Percentiles rank a stretch among this genome's conserved stretches.
Evolutionary conservation across 2,888 invertebrate species (phyloP).

Genomic region (Tetheella fluctuosa): DNA sequence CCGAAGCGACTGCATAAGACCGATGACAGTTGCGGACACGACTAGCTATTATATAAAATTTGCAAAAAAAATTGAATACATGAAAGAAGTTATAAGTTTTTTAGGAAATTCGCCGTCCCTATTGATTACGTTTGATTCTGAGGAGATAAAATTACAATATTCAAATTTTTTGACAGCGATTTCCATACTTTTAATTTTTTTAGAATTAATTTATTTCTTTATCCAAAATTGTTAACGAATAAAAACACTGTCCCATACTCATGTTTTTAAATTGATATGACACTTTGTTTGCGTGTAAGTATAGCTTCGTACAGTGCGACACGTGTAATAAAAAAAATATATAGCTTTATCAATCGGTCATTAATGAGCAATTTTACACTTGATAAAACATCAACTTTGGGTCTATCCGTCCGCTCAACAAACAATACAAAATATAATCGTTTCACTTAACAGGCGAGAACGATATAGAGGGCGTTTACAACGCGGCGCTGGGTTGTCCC

Average conservation of each 20-base stretch:
- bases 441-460: constrained; percentile 64
- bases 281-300: not conserved
- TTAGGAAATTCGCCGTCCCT: not conserved
- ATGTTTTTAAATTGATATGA: not conserved
- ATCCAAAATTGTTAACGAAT: not conserved
- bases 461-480: constrained; percentile 67
- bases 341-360: no score
- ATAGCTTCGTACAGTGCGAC: constrained; percentile 13
- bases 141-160: not conserved
- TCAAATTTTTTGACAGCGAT: not conserved
- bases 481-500: constrained; percentile 32
- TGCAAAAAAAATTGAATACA: not conserved
- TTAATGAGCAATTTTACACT: no score
- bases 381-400: constrained; percentile 15
- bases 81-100: not conserved
- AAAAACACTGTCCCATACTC: constrained; percentile 1
- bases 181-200: not conserved
- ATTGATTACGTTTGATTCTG: not conserved
- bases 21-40: constrained; percentile 10
- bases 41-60: not conserved
- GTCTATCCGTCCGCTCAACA: constrained; percentile 10
- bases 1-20: constrained; percentile 14
- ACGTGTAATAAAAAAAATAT: no score
- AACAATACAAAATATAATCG: constrained; percentile 22
- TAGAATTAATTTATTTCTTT: constrained; percentile 7